Conservation (phyloP, 2,888 invertebrate species). For the Lomographa bimaculata region DNA sequence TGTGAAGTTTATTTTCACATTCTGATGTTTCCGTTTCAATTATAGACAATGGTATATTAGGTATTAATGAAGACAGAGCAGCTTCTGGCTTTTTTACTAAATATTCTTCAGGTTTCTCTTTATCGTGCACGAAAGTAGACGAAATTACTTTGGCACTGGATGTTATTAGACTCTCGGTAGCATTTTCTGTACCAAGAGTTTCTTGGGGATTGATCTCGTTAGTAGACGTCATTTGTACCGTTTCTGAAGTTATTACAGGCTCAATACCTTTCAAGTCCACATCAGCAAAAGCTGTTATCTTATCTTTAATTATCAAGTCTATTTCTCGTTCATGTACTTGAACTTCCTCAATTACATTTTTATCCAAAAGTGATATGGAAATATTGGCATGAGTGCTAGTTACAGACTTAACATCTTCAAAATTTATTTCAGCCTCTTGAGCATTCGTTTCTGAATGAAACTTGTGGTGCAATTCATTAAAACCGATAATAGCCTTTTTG, state of each 20-base stretch:
- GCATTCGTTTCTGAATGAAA: conserved; percentile 82
- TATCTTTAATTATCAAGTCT: conserved; percentile 75
- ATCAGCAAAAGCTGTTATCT: conserved; percentile 81
- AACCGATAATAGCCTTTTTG: conserved; percentile 83
- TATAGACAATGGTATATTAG: conserved; percentile 85
- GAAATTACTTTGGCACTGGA: conserved; percentile 86
- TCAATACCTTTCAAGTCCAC: conserved; percentile 83
- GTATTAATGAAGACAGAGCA: conserved; percentile 76
- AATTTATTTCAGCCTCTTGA: conserved; percentile 84
- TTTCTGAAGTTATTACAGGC: conserved; percentile 84
- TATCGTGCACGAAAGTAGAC: conserved; percentile 85
- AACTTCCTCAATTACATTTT: conserved; percentile 81
- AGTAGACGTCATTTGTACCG: conserved; percentile 63
- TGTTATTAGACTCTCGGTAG: conserved; percentile 79
- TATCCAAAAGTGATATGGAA: conserved; percentile 81
- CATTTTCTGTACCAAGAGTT: conserved; percentile 63
- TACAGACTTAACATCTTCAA: conserved; percentile 68
- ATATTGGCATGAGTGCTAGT: conserved; percentile 70
- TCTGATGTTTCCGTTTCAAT: conserved; percentile 86
- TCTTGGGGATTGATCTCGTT: conserved; percentile 79
- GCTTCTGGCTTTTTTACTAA: conserved; percentile 48
- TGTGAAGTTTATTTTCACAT: conserved; percentile 83
- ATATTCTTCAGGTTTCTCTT: conserved; percentile 76
- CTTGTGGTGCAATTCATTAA: conserved; percentile 85
- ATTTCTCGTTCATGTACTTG: conserved; percentile 87